Evolutionary conservation across 2,797 vertebrate genomes (phyloP).

Genomic region (Scleropages formosus): DNA sequence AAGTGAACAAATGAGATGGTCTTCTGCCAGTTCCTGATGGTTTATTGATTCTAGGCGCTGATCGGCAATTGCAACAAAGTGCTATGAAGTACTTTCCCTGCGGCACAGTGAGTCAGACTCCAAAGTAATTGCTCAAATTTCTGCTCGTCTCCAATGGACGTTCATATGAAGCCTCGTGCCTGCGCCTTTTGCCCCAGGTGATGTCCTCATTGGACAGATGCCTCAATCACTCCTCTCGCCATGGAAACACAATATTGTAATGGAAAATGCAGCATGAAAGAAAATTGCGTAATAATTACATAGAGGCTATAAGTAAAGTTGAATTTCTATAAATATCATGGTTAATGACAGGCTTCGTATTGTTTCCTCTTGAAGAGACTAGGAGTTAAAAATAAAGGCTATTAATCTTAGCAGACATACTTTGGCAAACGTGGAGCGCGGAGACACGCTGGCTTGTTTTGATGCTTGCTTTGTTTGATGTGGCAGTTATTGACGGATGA

Average conservation of each 20-base stretch:
- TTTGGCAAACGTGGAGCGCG: background rate
- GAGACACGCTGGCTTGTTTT: background rate
- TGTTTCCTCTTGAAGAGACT: background rate
- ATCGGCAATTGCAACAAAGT: background rate
- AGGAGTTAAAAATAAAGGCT: constrained; percentile 10
- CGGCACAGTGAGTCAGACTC: background rate
- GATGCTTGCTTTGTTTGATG: background rate
- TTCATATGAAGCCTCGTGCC: background rate
- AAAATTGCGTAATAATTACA: constrained; percentile 8
- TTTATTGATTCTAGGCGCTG: background rate
- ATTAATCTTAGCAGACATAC: background rate
- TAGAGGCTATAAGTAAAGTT: background rate
- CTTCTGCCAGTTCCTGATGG: background rate
- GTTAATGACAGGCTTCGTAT: constrained; percentile 17
- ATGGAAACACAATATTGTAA: background rate
- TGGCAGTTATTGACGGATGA: background rate
- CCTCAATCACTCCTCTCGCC: background rate
- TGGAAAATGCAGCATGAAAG: background rate
- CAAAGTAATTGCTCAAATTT: background rate
- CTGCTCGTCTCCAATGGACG: background rate
- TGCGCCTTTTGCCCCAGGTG: background rate
- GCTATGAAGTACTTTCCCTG: background rate
- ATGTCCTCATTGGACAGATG: background rate
- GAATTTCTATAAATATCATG: constrained; percentile 23
- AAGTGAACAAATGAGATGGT: background rate